These are phyloP conservation scores for Mylabris phalerata DNA, from an alignment of 1,140 invertebrate species.

Conservation along the genomic window DNA sequence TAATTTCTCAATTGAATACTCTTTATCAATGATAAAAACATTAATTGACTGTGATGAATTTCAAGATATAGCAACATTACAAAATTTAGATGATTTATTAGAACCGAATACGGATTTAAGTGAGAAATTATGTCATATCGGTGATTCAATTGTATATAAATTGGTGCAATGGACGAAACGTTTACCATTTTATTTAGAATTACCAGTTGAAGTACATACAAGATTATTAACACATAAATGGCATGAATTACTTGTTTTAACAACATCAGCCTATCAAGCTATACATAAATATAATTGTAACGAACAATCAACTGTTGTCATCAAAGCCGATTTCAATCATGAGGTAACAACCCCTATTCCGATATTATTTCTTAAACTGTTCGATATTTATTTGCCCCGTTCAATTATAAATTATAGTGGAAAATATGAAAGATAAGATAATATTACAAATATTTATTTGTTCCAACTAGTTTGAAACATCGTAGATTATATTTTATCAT, in stretches of 20 bases:
- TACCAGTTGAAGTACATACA: constrained; percentile 90
- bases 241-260: constrained; percentile 92
- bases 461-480: background rate
- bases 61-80: constrained; percentile 85
- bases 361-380: too few relatives aligned
- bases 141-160: constrained; percentile 93
- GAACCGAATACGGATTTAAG: constrained; percentile 86
- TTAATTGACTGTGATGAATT: constrained; percentile 92
- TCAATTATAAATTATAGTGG: constrained; percentile 4
- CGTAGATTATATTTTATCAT: constrained; percentile 6
- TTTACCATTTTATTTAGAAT: constrained; percentile 91
- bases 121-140: constrained; percentile 89
- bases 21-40: constrained; percentile 78
- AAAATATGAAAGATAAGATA: constrained; percentile 10
- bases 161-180: constrained; percentile 97
- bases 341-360: constrained; percentile 52
- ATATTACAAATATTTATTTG: constrained; percentile 13
- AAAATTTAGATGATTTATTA: constrained; percentile 83
- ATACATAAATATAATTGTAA: constrained; percentile 51
- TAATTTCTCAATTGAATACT: constrained; percentile 71
- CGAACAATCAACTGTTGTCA: constrained; percentile 43
- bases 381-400: background rate
- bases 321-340: constrained; percentile 66
- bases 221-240: constrained; percentile 94
- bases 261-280: constrained; percentile 88